phyloP scores from a whole-genome alignment of 2,113 vertebrate species.

The Scytalopus superciliaris region DNA sequence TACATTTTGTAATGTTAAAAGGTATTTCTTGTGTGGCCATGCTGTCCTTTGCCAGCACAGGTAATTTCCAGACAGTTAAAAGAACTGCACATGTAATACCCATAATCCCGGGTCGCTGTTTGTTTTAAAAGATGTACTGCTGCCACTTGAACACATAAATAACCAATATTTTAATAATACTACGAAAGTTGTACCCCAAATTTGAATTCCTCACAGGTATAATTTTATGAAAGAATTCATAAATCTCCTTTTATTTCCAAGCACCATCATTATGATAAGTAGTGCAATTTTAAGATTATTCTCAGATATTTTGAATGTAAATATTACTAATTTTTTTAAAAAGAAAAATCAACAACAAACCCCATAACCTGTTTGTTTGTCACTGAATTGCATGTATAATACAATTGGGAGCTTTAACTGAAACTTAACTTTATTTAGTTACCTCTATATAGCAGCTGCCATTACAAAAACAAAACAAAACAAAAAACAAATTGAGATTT shows the following conservation, averaged over 20 bases:
- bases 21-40: background rate
- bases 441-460: background rate
- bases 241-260: background rate
- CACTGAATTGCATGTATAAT: background rate
- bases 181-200: background rate
- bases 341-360: background rate
- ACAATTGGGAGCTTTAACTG: background rate
- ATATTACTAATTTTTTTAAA: background rate
- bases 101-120: background rate
- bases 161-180: background rate
- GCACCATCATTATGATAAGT: background rate
- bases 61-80: background rate
- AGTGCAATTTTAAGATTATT: background rate
- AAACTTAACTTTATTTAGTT: background rate
- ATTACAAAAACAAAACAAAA: background rate
- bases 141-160: background rate
- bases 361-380: background rate
- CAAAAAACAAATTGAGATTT: accelerated
- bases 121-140: background rate
- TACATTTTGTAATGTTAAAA: background rate
- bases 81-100: background rate
- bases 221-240: background rate
- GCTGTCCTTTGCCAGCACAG: background rate
- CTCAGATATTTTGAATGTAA: background rate
- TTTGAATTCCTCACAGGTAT: background rate